phyloP scores from a whole-genome alignment of 1,140 invertebrate species.

The Gonatopus flavifemur region DNA sequence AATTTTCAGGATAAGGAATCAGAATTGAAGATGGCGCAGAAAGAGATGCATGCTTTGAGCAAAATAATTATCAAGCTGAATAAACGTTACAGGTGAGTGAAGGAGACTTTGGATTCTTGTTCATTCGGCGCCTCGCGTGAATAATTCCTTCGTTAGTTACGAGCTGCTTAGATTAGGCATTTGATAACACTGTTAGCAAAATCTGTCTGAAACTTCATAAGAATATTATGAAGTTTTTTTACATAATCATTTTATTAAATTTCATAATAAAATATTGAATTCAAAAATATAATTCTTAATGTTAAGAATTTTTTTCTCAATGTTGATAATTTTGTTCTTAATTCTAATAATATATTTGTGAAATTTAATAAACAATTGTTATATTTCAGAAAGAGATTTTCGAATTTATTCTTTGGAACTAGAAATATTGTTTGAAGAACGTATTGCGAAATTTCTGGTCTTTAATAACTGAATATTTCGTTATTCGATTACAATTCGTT shows the following conservation, averaged over 20 bases:
- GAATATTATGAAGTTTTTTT: too few relatives aligned
- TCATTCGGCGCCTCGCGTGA: not conserved
- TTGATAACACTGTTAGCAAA: not conserved
- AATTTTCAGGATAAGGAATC: slow-evolving; percentile 19
- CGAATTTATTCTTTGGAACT: too few relatives aligned
- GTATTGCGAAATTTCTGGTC: too few relatives aligned
- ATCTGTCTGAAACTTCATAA: not conserved
- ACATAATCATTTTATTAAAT: slow-evolving; percentile 1
- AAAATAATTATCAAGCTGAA: slow-evolving; percentile 19
- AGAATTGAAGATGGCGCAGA: slow-evolving; percentile 19
- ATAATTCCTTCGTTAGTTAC: not conserved
- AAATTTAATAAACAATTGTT: too few relatives aligned
- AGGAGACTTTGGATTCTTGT: not conserved
- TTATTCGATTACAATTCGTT: too few relatives aligned
- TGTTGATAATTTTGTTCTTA: too few relatives aligned
- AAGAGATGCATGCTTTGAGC: slow-evolving; percentile 9
- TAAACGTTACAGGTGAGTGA: slow-evolving; percentile 14
- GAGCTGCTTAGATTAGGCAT: not conserved
- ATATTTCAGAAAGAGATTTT: too few relatives aligned
- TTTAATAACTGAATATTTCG: too few relatives aligned
- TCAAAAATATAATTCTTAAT: not conserved
- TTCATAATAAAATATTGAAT: not conserved
- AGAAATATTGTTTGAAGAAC: too few relatives aligned
- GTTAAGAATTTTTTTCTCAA: too few relatives aligned
- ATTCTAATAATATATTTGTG: too few relatives aligned